Base-by-base conservation (phyloP, 1,140 invertebrate species). In the Cyclargus thomasi region DNA sequence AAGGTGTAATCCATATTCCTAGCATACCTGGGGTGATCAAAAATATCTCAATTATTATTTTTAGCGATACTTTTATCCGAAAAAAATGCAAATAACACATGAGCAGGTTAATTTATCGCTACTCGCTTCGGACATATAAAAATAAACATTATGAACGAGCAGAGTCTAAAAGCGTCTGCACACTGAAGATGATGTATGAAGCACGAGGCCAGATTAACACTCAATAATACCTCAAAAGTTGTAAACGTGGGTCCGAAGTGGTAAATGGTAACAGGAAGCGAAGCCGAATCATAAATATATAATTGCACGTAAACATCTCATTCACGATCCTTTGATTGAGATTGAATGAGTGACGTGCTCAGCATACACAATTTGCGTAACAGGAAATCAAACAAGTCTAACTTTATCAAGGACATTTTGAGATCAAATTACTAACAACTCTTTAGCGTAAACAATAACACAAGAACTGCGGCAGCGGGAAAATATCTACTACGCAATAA, bases 311-410 rank as follows among this genome's bases (percentile, higher is more conserved):
- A 83, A 85, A 84, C 83, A 89, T 86, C 85, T 86, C 83, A 86
- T 87, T 88, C 85, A 80, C 29, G 75, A 81, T 83, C 79, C 81
- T 86, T 88, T 83, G 82, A 87, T 89, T 83, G 83, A 79, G 78
- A 72, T 75, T 84, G 80, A 86, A 85, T 87, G 85, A 86, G 77
- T 88, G 85, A 88, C 87, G 85, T 83, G 82, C 75, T 80, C 72
- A 71, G 82, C 77, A 77, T 86, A 79, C 81, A 86, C 78, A 83
- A 88, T 80, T 76, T 75, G 39, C 74, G 73, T 78, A 85, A 80
- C 85, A 88, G 87, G 87, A 90, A 88, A 75, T 82, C 70, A 79
- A 85, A 86, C 85, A 76, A 82, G 84, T 82, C 76, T 78, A 83
- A 76, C 79, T 74, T 79, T 80, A 85, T 80, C 85, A 89, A 86